Conservation (phyloP, 2,113 vertebrate genomes). For the Artemisiospiza belli region DNA sequence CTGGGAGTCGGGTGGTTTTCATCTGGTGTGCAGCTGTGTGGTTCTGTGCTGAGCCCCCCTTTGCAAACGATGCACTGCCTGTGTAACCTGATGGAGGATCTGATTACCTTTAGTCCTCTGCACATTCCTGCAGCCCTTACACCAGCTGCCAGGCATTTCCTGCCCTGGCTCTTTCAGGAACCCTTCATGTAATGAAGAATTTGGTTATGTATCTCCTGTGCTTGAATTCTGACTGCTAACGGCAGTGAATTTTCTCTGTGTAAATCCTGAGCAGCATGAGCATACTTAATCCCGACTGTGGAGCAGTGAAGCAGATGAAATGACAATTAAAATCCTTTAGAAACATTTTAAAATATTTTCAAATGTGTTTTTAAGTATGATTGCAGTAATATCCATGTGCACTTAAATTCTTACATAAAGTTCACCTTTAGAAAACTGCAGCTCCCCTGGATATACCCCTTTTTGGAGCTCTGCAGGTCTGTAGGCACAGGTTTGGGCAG, state of each 20-base stretch:
- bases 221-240: neutral
- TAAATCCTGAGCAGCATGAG: neutral
- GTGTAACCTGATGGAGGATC: neutral
- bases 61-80: neutral
- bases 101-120: neutral
- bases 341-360: neutral
- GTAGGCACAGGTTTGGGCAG: neutral
- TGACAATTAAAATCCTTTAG: neutral
- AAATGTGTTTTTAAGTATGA: neutral
- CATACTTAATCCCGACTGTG: neutral
- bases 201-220: neutral
- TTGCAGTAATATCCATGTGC: neutral
- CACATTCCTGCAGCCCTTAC: neutral
- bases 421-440: neutral
- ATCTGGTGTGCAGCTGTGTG: constrained; percentile 21
- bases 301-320: neutral
- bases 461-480: neutral
- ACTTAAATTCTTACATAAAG: neutral
- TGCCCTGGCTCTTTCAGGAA: neutral
- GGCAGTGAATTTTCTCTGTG: neutral
- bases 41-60: neutral
- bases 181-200: neutral
- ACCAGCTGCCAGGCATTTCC: constrained; percentile 34
- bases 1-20: neutral
- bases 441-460: neutral